A percentile compares a stretch with the other conserved stretches of the same genome.
Evolutionary conservation across 2,797 vertebrate genomes (phyloP).

Genomic region (Neostethus bicornis): DNA sequence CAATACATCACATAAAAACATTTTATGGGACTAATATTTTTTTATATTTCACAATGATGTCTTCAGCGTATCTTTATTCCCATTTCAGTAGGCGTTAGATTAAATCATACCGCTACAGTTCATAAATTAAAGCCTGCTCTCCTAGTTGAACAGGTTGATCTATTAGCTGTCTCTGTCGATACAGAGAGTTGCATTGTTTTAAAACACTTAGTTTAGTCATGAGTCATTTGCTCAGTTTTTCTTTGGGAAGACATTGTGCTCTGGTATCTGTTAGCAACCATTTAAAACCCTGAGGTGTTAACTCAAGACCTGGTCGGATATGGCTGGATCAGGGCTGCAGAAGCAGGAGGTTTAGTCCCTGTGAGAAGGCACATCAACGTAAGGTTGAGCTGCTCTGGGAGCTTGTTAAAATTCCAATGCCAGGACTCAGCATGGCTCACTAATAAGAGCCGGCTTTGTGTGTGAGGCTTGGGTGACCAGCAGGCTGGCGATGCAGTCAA

Average conservation of each 20-base stretch:
- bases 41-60: slow-evolving; percentile 3
- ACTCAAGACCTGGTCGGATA: slow-evolving; percentile 35
- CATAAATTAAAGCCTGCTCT: slow-evolving; percentile 25
- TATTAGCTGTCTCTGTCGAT: slow-evolving; percentile 34
- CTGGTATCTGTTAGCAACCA: slow-evolving; percentile 18
- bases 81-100: slow-evolving; percentile 26
- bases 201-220: slow-evolving; percentile 25
- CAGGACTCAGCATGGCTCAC: slow-evolving; percentile 59
- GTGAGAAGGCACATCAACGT: slow-evolving; percentile 60
- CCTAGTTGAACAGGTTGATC: slow-evolving; percentile 31
- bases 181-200: slow-evolving; percentile 34
- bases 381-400: slow-evolving; percentile 64
- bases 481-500: slow-evolving; percentile 60
- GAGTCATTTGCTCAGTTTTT: slow-evolving; percentile 22
- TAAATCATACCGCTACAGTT: slow-evolving; percentile 56
- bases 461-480: slow-evolving; percentile 48
- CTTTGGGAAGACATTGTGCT: slow-evolving; percentile 22
- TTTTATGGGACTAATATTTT: slow-evolving; percentile 1
- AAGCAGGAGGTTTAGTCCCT: slow-evolving; percentile 46
- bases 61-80: slow-evolving; percentile 43
- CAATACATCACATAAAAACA: neutral
- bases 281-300: slow-evolving; percentile 39
- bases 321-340: slow-evolving; percentile 38
- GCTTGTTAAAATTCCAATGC: slow-evolving; percentile 79
- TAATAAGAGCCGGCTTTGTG: slow-evolving; percentile 75